A percentile compares a stretch with the other conserved stretches of the same genome.
Conservation (phyloP, 2,113 vertebrate species). For the Mastomys coucha region DNA sequence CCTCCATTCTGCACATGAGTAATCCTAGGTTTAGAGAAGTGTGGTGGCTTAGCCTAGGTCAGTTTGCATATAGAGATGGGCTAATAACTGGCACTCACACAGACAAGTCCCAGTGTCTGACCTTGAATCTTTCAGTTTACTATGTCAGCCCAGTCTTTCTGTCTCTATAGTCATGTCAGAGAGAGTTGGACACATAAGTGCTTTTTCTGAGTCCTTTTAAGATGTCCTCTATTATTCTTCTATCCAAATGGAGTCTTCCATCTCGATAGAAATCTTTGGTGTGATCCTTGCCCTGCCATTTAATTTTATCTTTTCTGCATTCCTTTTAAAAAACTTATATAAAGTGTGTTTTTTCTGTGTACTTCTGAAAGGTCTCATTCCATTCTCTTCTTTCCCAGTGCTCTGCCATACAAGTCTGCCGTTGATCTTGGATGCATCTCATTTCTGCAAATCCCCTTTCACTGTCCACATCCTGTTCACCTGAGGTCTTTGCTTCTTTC, state of each 20-base stretch:
- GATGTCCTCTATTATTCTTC: not conserved
- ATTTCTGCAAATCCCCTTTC: not conserved
- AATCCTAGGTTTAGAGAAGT: not conserved
- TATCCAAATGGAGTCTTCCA: not conserved
- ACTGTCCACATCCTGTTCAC: not conserved
- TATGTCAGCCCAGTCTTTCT: not conserved
- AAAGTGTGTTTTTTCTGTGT: not conserved
- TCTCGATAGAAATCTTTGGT: conserved; percentile 16
- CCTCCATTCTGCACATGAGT: not conserved
- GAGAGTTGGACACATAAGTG: not conserved
- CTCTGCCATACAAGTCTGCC: not conserved
- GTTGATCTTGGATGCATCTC: too few relatives aligned
- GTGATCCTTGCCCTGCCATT: not conserved
- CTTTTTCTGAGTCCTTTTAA: not conserved
- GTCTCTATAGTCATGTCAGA: not conserved
- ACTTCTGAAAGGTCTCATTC: not conserved
- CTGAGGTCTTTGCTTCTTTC: not conserved
- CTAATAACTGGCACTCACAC: not conserved
- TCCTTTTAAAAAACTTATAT: not conserved
- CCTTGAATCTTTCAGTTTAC: not conserved
- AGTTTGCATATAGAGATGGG: not conserved
- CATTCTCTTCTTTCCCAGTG: not conserved
- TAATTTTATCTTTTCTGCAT: not conserved
- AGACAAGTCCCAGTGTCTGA: not conserved
- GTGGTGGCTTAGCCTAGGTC: not conserved